Conservation (phyloP, 2,113 vertebrate species). For the Carassius carassius region DNA sequence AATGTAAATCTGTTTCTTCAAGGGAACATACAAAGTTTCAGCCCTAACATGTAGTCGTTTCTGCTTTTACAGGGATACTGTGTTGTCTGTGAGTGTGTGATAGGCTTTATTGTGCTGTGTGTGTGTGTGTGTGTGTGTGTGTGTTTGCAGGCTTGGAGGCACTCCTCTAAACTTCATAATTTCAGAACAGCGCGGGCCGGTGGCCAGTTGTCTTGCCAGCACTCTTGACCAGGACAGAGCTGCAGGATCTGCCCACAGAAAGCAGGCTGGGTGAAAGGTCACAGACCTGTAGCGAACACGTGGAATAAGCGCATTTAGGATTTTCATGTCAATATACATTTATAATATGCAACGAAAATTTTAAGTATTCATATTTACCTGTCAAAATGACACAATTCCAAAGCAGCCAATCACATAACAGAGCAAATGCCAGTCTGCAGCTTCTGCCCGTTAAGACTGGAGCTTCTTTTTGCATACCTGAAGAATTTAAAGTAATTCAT, state of each 20-base stretch:
- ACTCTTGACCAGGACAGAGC: slow-evolving; percentile 40
- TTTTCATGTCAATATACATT: background rate
- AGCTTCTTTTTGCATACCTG: slow-evolving; percentile 78
- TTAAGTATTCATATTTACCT: slow-evolving; percentile 54
- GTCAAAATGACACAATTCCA: slow-evolving; percentile 32
- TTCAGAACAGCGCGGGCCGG: slow-evolving; percentile 40
- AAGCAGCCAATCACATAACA: slow-evolving; percentile 83
- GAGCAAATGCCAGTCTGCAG: slow-evolving; percentile 90
- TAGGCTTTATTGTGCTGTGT: background rate
- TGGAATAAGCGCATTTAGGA: slow-evolving; percentile 30
- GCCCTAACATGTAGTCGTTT: background rate
- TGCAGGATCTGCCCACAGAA: slow-evolving; percentile 51
- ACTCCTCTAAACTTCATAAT: slow-evolving; percentile 56
- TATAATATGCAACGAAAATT: background rate
- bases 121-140: background rate
- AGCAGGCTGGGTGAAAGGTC: slow-evolving; percentile 58
- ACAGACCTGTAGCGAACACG: slow-evolving; percentile 62
- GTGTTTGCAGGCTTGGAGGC: slow-evolving; percentile 55
- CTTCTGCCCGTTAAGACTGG: slow-evolving; percentile 66
- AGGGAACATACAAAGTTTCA: slow-evolving; percentile 31
- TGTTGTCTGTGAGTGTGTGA: background rate
- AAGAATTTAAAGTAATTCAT: background rate
- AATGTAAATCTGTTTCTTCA: background rate
- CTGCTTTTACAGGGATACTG: slow-evolving; percentile 21
- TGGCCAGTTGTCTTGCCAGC: slow-evolving; percentile 27